Evolutionary conservation across 2,888 invertebrate genomes (phyloP).

Genomic region (Nomada hirtipes): DNA sequence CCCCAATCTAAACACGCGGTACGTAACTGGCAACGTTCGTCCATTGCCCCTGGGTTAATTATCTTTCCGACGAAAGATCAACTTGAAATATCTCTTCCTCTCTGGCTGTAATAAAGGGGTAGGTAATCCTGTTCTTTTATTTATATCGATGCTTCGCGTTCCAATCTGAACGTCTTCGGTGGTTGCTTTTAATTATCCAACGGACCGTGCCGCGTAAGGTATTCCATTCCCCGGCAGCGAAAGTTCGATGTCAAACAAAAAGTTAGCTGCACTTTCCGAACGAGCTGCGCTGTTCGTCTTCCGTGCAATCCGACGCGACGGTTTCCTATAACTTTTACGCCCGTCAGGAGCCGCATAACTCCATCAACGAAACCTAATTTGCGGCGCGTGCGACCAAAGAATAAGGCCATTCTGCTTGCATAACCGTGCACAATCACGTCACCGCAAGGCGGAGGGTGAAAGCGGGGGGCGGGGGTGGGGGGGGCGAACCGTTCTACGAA

Average conservation of each 20-base stretch:
- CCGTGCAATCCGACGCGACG: conserved; percentile 7
- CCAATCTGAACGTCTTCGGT: background rate
- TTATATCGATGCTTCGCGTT: no score
- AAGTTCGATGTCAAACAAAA: conserved; percentile 20
- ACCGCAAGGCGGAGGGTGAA: background rate
- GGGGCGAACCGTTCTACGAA: conserved; percentile 29
- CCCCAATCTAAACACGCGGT: no score
- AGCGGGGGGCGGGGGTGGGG: no score
- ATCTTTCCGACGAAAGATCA: no score
- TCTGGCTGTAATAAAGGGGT: no score
- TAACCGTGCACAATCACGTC: conserved; percentile 8
- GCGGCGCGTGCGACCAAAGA: conserved; percentile 24
- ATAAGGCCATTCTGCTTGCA: background rate
- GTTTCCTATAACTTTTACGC: conserved; percentile 19
- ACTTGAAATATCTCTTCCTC: no score
- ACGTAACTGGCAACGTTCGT: no score
- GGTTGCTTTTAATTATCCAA: conserved; percentile 28
- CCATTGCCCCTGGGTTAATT: no score
- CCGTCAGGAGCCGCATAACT: conserved; percentile 9
- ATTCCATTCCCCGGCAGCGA: conserved; percentile 1
- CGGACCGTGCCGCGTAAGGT: background rate
- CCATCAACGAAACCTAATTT: conserved; percentile 30
- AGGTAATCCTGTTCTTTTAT: no score
- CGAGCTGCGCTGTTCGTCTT: conserved; percentile 14
- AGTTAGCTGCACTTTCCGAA: conserved; percentile 8